Base-by-base conservation (phyloP, 37 sponge, comb jelly and placozoan genomes). In the Ianthella basta region DNA sequence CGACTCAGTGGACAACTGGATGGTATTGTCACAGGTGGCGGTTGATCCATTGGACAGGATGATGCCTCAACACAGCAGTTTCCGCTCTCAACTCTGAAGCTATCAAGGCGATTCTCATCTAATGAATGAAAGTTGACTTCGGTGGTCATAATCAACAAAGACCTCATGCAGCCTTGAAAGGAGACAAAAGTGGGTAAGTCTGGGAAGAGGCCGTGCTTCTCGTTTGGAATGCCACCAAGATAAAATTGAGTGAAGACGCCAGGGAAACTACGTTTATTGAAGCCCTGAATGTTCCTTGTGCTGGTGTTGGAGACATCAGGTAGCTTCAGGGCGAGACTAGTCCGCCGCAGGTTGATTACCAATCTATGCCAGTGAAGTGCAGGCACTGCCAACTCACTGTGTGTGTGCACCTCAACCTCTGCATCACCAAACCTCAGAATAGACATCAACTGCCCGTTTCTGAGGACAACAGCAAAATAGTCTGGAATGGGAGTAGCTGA, bases 141-240 rank as follows among this genome's bases (percentile, higher is more conserved):
- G 6, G 70, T 34, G 34, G 34, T 4, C 70, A 16, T 16, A 16
- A 75, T 24, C 20, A 18, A 13, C 44, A 32, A 41, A 20, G 16
- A n/a, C 53, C 44, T 10, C 44, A 75, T 75, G 53, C 78, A 75
- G 20, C 78, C 78, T 2, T 53, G 54, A 24, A 41, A 75, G 20
- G 54, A 5, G 3, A 15, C 40, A 20, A 15, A 24, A 0, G 78
- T 75, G 18, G 78, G 78, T 24, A 75, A 36, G 21, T 75, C 78
- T 25, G 44, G 78, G 39, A 40, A 75, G 10, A 53, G 25, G 53
- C 78, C 37, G 54, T 53, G 4, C 3, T 53, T 75, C 16, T 36
- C 78, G 1, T 75, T 50, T 75, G 78, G 54, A n/a, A 75, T 39
- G 21, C 78, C 78, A 75, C 53, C 78, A 41, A 75, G 16, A 25